Percentiles rank a stretch among this genome's conserved stretches.
These are phyloP conservation scores for Himalopsyche japonica DNA, from an alignment of 2,888 invertebrate species.

Conservation along the genomic window DNA sequence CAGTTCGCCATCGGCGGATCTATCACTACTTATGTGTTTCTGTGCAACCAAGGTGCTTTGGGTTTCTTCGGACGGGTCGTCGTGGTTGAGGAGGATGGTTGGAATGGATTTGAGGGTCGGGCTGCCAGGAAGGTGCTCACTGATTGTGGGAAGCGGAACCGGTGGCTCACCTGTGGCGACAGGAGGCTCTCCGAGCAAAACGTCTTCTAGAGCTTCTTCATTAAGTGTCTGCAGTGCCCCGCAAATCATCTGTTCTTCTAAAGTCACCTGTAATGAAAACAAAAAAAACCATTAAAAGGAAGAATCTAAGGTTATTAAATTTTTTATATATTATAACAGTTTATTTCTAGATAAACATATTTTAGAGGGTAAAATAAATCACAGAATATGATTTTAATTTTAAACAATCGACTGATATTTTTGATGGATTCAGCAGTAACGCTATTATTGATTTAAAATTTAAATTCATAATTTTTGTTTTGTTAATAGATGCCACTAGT, in stretches of 20 bases:
- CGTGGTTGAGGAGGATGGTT: slow-evolving; percentile 14
- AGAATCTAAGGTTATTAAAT: not conserved
- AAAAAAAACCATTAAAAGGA: not conserved
- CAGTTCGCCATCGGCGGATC: slow-evolving; percentile 2
- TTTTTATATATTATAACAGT: too few relatives aligned
- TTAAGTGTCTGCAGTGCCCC: slow-evolving; percentile 90
- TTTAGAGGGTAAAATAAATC: too few relatives aligned
- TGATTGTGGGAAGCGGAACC: slow-evolving; percentile 48
- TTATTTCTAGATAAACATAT: too few relatives aligned
- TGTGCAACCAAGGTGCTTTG: not conserved
- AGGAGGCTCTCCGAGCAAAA: slow-evolving; percentile 71
- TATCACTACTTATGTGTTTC: slow-evolving; percentile 10
- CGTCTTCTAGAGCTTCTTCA: slow-evolving; percentile 92
- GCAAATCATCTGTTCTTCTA: slow-evolving; percentile 95
- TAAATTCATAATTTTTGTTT: too few relatives aligned
- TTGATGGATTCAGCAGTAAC: too few relatives aligned
- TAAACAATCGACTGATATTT: too few relatives aligned
- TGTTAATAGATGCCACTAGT: too few relatives aligned
- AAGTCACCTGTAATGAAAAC: slow-evolving; percentile 74
- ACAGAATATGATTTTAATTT: too few relatives aligned
- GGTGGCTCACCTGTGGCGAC: slow-evolving; percentile 61
- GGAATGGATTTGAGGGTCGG: slow-evolving; percentile 13
- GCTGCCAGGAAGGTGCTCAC: slow-evolving; percentile 45
- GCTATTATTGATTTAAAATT: too few relatives aligned
- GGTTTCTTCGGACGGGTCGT: not conserved